phyloP scores from a whole-genome alignment of 1,140 invertebrate species.

The Eupristina koningsbergeri region DNA sequence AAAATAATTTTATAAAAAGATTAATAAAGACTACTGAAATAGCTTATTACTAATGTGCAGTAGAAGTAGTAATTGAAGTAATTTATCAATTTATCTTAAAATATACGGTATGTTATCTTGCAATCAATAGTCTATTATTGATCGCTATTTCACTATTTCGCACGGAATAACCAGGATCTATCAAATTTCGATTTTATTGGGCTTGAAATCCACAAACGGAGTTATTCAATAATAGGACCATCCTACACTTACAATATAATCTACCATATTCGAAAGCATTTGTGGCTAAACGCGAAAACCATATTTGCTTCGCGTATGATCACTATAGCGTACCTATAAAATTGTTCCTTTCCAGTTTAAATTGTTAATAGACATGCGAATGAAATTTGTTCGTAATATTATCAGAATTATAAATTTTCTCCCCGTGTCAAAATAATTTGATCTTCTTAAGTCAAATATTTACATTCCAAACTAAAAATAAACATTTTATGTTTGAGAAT shows the following conservation, averaged over 20 bases:
- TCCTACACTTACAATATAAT: background rate
- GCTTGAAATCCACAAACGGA: conserved; percentile 24
- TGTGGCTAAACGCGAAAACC: conserved; percentile 21
- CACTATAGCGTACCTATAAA: background rate
- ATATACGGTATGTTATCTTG: background rate
- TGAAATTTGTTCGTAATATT: background rate
- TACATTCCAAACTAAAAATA: too few species aligned
- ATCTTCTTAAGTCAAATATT: too few species aligned
- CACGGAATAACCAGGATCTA: background rate
- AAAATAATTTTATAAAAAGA: too few species aligned
- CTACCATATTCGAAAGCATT: background rate
- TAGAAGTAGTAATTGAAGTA: background rate
- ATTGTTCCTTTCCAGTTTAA: background rate
- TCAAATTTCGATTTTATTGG: conserved; percentile 37
- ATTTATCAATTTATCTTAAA: background rate
- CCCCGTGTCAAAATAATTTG: too few species aligned
- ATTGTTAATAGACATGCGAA: background rate
- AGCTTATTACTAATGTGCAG: background rate
- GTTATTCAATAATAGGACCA: background rate
- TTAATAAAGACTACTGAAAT: too few species aligned
- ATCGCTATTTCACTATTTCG: background rate
- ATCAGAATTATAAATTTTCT: too few species aligned
- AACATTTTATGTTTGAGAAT: too few species aligned
- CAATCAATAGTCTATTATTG: background rate
- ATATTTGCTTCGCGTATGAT: conserved; percentile 8